phyloP scores from a whole-genome alignment of 2,113 vertebrate species.

The Hiodon alosoides region DNA sequence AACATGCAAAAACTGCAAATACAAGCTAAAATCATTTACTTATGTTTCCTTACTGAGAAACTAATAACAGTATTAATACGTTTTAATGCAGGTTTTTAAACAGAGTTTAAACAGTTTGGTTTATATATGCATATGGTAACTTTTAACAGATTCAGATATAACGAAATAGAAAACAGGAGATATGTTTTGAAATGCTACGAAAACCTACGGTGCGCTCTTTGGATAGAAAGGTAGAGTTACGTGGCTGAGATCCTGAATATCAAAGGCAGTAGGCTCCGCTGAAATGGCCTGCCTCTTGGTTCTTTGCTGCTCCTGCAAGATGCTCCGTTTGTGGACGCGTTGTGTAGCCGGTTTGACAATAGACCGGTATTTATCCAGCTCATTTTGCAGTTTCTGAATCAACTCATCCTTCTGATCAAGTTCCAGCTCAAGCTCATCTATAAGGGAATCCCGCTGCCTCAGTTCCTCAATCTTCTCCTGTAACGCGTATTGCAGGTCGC shows the following conservation, averaged over 20 bases:
- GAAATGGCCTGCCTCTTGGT: conserved; percentile 97
- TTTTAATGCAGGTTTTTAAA: too few species aligned
- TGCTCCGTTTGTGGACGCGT: conserved; percentile 77
- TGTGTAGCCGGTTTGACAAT: conserved; percentile 92
- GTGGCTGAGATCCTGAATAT: conserved; percentile 96
- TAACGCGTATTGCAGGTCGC: conserved; percentile 96
- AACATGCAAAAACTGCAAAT: too few species aligned
- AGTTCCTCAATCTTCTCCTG: conserved; percentile 99
- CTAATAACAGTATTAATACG: too few species aligned
- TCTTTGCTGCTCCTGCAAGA: conserved; percentile 85
- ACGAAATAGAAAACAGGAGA: not conserved
- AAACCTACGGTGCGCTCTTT: conserved; percentile 95
- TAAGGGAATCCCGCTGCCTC: conserved; percentile 92
- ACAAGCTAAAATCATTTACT: too few species aligned
- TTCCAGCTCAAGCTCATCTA: conserved; percentile 97
- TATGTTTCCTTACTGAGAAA: too few species aligned
- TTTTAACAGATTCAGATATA: not conserved
- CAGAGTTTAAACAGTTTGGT: too few species aligned
- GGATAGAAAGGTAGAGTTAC: conserved; percentile 95
- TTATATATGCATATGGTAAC: not conserved
- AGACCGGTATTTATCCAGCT: conserved; percentile 97
- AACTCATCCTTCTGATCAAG: conserved; percentile 98
- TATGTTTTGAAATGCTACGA: conserved; percentile 5
- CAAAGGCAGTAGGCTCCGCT: conserved; percentile 91
- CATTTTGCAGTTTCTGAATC: conserved; percentile 93